Base-by-base conservation (phyloP, 1,140 invertebrate species). In the Anastatus disparis region DNA sequence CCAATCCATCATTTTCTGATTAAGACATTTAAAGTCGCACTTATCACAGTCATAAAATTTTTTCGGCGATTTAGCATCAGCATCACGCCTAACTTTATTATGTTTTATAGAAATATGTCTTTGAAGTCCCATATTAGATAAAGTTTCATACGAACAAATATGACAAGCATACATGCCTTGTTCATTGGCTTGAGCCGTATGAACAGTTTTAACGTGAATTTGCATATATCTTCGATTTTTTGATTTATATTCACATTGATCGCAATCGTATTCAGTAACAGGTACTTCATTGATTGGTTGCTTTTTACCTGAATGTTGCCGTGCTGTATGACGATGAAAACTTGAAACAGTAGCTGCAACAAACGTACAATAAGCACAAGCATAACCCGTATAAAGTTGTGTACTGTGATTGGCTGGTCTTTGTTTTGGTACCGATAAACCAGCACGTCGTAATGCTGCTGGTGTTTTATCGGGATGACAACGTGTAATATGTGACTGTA, bases 11-110 rank as follows among this genome's bases (percentile, higher is more conserved):
- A 87, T 88, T 55, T 87, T 89, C 35, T 85, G 79, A 20, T 88
- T 86, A 1, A 85, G 77, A 42, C 87, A 89, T 0, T 85, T 84
- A 71, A 88, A 89, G 48, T 87, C 86, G 66, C 88, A 84, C 8
- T 48, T 3, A 0, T 65, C 53, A 29, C 70, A 65, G 6, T 29
- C 20, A 17, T 61, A 27, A n/a, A n/a, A n/a, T n/a, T n/a, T n/a
- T 6, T 10, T 6, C 4, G 31, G 10, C 10, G 4, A 4, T 35
- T 10, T 4, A 10, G 1, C 10, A 15, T 9, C 2, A 8, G 46
- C 13, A 12, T 50, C 31, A 1, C 26, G 38, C n/a, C 40, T 15
- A 0, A 20, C 6, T 13, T 56, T 27, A 29, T 38, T 53, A 44
- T 80, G 79, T 20, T 78, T 79, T 20, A 74, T 74, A 0, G 72